A percentile compares a stretch with the other conserved stretches of the same genome.
These are phyloP conservation scores for Schizothorax lantsangensis DNA, from an alignment of 2,797 vertebrate species.

Conservation along the genomic window DNA sequence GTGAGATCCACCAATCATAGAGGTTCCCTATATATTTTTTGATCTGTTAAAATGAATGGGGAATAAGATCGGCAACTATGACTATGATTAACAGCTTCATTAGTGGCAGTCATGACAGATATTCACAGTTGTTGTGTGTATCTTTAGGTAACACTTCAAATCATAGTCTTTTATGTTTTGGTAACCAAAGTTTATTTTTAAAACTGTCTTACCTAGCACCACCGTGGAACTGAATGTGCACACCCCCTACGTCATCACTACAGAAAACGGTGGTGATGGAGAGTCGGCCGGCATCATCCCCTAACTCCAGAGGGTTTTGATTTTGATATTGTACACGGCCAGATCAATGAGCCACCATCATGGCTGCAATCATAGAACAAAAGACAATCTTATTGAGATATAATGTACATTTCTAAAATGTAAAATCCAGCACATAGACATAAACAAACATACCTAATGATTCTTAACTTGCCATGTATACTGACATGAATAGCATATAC, in stretches of 20 bases:
- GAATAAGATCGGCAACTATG: background rate
- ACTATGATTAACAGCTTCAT: background rate
- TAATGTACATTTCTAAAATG: background rate
- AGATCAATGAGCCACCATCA: slow-evolving; percentile 67
- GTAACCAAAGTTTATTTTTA: background rate
- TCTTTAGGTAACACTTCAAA: background rate
- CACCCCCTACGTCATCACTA: slow-evolving; percentile 1
- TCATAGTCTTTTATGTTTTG: background rate
- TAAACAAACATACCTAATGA: background rate
- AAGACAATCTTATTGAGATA: background rate
- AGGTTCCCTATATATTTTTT: background rate
- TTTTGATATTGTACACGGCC: slow-evolving; percentile 59
- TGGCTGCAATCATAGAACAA: slow-evolving; percentile 66
- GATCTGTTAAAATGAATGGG: background rate
- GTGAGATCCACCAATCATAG: background rate
- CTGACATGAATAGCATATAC: background rate
- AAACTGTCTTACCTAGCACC: slow-evolving; percentile 64
- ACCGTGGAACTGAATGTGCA: slow-evolving; percentile 67
- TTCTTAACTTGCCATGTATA: background rate
- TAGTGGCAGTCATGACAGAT: background rate
- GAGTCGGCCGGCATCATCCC: slow-evolving; percentile 60
- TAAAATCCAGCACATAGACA: background rate
- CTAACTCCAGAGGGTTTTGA: slow-evolving; percentile 70
- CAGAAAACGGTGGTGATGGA: slow-evolving; percentile 69
- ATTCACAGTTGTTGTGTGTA: no score